A percentile compares a stretch with the other conserved stretches of the same genome.
phyloP scores from a whole-genome alignment of 2,888 invertebrate species.

The Ormyrus labotus region DNA sequence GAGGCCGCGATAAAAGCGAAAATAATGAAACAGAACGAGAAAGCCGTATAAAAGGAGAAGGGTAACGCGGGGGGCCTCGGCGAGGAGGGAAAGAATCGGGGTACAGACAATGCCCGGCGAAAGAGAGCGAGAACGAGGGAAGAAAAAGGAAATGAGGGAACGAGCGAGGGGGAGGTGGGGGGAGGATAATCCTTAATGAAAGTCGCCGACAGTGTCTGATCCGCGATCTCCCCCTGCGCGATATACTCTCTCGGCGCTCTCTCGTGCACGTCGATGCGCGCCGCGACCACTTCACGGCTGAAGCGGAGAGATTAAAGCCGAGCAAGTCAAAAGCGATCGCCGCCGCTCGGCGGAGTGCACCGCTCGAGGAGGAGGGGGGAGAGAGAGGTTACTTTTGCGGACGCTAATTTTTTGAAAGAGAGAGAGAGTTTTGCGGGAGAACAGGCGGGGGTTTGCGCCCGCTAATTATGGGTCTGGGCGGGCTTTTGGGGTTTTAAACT shows the following conservation, averaged over 20 bases:
- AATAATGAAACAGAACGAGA: neutral
- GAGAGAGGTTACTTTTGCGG: no score
- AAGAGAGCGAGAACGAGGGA: conserved; percentile 34
- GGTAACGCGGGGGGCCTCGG: no score
- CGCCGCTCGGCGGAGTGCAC: neutral
- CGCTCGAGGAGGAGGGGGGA: no score
- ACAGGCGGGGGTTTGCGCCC: no score
- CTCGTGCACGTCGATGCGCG: neutral
- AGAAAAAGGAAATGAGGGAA: conserved; percentile 49
- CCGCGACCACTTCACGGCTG: no score
- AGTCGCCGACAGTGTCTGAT: conserved; percentile 63
- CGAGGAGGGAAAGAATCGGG: conserved; percentile 10
- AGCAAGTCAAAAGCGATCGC: conserved; percentile 44
- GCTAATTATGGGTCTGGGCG: no score
- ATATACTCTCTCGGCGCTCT: conserved; percentile 18
- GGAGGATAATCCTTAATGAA: conserved; percentile 63
- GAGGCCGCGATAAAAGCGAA: neutral
- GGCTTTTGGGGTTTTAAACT: no score
- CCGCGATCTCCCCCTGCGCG: conserved; percentile 55
- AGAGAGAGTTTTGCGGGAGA: no score
- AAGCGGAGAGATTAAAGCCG: conserved; percentile 35
- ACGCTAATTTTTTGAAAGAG: no score
- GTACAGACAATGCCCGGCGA: conserved; percentile 1
- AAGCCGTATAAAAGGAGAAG: neutral
- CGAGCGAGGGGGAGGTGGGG: neutral